Evolutionary conservation across 2,888 invertebrate species (phyloP).

Genomic region (Cistogaster globosa): DNA sequence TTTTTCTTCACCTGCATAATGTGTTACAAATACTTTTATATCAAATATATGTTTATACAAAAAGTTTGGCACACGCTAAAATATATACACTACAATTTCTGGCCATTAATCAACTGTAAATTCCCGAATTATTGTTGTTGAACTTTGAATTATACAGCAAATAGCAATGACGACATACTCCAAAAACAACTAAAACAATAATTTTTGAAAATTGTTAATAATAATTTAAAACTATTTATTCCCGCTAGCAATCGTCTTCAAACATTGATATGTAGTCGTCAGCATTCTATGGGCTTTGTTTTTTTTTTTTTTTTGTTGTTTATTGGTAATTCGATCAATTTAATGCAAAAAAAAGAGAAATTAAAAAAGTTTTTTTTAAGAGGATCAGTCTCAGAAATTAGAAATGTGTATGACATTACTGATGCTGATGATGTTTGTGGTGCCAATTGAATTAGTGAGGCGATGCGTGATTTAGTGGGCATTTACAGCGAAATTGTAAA

Average conservation of each 20-base stretch:
- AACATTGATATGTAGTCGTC: too few relatives aligned
- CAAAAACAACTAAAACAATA: conserved; percentile 11
- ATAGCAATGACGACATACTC: conserved; percentile 59
- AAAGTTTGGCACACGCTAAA: conserved; percentile 48
- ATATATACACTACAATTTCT: conserved; percentile 9
- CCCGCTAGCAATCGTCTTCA: neutral
- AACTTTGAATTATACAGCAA: conserved; percentile 65
- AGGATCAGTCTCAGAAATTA: neutral
- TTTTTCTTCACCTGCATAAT: conserved; percentile 33
- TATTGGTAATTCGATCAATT: neutral
- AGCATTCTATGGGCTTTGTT: too few relatives aligned
- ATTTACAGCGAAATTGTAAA: conserved; percentile 22
- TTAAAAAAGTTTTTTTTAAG: neutral
- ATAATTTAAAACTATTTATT: conserved; percentile 14
- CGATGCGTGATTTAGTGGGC: neutral
- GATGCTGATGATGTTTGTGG: neutral
- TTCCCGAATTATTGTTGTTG: conserved; percentile 55
- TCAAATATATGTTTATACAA: neutral
- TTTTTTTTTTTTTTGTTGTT: too few relatives aligned
- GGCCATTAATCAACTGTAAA: conserved; percentile 28
- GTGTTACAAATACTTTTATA: neutral
- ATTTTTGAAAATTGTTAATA: conserved; percentile 15
- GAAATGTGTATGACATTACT: neutral
- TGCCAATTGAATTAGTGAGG: conserved; percentile 17
- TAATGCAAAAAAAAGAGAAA: neutral